Evolutionary conservation across 2,113 vertebrate species (phyloP).

Genomic region (Meleagris gallopavo): DNA sequence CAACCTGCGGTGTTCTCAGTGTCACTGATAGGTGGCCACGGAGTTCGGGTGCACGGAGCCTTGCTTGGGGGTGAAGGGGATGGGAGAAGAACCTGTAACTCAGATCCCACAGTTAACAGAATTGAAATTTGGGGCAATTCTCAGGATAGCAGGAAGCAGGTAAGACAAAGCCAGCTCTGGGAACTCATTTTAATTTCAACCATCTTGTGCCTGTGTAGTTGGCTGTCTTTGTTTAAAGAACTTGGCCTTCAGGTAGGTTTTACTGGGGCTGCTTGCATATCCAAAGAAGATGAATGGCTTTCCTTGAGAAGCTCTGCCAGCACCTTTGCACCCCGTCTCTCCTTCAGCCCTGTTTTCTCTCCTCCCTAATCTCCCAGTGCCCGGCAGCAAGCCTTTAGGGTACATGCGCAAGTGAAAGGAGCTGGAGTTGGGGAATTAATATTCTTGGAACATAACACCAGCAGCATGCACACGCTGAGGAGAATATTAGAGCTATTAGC

Average conservation of each 20-base stretch:
- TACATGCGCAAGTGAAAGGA: slow-evolving; percentile 73
- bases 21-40: fast-evolving
- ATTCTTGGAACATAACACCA: slow-evolving; percentile 85
- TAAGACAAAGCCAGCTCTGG: slow-evolving; percentile 43
- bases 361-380: slow-evolving; percentile 64
- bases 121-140: slow-evolving; percentile 22
- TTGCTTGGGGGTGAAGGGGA: background rate
- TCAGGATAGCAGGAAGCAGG: background rate
- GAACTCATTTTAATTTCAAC: slow-evolving; percentile 69
- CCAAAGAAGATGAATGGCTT: slow-evolving; percentile 63
- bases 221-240: slow-evolving; percentile 68
- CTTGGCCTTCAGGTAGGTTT: slow-evolving; percentile 67
- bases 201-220: slow-evolving; percentile 49
- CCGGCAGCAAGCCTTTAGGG: slow-evolving; percentile 78
- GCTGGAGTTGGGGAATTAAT: slow-evolving; percentile 81
- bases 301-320: slow-evolving; percentile 53
- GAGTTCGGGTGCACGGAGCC: background rate
- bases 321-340: slow-evolving; percentile 47
- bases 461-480: slow-evolving; percentile 85
- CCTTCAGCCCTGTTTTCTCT: slow-evolving; percentile 49
- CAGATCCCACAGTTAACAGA: background rate
- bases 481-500: slow-evolving; percentile 88
- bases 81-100: background rate
- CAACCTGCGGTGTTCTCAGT: background rate
- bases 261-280: slow-evolving; percentile 48